Evolutionary conservation across 2,113 vertebrate species (phyloP).

Genomic region (Tachysurus fulvidraco): DNA sequence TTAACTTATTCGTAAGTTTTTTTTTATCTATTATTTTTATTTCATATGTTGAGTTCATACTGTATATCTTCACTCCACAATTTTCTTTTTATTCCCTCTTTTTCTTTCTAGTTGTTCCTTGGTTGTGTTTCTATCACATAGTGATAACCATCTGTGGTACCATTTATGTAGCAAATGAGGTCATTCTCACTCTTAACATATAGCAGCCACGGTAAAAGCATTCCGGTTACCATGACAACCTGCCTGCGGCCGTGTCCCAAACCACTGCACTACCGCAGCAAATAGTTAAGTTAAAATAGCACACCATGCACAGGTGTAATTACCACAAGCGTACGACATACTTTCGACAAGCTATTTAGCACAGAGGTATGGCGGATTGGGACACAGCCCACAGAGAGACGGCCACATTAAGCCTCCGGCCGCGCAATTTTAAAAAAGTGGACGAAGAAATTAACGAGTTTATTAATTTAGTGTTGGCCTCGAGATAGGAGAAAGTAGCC

Average conservation of each 20-base stretch:
- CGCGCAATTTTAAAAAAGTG: neutral
- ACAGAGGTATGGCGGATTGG: neutral
- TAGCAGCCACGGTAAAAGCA: neutral
- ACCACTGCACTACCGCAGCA: neutral
- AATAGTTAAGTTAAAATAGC: conserved; percentile 23
- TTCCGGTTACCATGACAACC: neutral
- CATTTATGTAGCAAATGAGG: neutral
- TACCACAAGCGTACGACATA: neutral
- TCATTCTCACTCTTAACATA: neutral
- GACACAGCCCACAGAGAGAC: conserved; percentile 26
- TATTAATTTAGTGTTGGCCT: conserved; percentile 23
- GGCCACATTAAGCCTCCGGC: neutral
- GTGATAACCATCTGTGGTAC: too few species aligned
- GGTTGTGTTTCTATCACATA: neutral
- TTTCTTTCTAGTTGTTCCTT: neutral
- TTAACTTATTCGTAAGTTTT: too few species aligned
- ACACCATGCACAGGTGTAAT: conserved; percentile 26
- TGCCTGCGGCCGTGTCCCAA: neutral
- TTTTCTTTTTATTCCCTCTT: neutral
- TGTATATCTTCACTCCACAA: neutral
- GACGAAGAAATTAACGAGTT: neutral
- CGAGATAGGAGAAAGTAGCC: neutral
- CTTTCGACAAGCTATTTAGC: conserved; percentile 15
- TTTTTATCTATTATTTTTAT: too few species aligned
- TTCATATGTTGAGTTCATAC: too few species aligned